Base-by-base conservation (phyloP, 2,888 invertebrate species). In the Morpho deidamia region DNA sequence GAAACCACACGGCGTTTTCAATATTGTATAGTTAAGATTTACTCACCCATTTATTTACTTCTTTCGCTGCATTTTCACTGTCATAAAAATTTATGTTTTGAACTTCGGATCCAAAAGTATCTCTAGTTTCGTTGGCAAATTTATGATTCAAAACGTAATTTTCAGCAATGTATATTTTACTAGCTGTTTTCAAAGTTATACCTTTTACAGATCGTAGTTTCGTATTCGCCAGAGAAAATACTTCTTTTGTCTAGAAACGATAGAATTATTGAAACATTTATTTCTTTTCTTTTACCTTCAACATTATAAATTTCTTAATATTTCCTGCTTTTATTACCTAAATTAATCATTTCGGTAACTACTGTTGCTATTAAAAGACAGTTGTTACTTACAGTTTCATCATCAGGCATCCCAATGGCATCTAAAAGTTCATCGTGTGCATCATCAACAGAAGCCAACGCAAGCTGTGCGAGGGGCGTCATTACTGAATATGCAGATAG, bases 11-110 rank as follows among this genome's bases (percentile, higher is more conserved):
- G n/a, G n/a, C n/a, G n/a, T 5, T 23, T 23, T 23, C 23, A 23
- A 5, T 3, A 23, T 23, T 23, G 5, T 23, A 23, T 5, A 88
- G 85, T 88, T 88, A 62, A 2, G 67, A 46, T 11, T 23, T 4
- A 37, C 9, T 37, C 71, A 87, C 95, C 95, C 97, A 97, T 0
- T 72, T 57, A 70, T 98, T 98, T 44, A 99, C 96, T 8, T 76
- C 83, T 0, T 78, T 62, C 0, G 90, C 90, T 2, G 92, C 86
- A 7, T 72, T 72, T 0, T 45, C 55, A 0, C 83, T 76, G n/a
- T 91, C 64, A 0, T 48, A 48, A 62, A 96, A 96, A 65, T 95
- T 78, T 0, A 95, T 59, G 11, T 82, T 81, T 65, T 93, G 82
- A 0, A 92, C 91, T 58, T 92, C 91, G 0, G 94, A 92, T 2